phyloP scores from a whole-genome alignment of 2,113 vertebrate species.

The Bufo bufo region DNA sequence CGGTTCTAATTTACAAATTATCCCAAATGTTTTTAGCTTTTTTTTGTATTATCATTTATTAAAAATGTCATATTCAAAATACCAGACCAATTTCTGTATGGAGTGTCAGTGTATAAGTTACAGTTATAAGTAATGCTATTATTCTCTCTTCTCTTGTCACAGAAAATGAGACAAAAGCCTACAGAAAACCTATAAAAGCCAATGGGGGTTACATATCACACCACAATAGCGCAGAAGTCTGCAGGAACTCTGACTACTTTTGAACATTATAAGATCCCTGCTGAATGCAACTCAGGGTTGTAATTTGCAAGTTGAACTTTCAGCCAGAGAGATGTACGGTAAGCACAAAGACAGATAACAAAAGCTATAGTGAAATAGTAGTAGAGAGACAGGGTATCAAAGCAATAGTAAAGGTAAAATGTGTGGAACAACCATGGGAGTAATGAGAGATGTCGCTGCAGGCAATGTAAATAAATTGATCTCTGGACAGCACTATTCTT shows the following conservation, averaged over 20 bases:
- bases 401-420: slow-evolving; percentile 3
- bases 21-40: too few species aligned
- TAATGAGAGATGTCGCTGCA: neutral
- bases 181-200: slow-evolving; percentile 3
- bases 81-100: neutral
- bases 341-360: slow-evolving; percentile 5
- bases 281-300: slow-evolving; percentile 20
- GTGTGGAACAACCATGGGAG: neutral
- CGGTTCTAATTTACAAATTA: too few species aligned
- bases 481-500: neutral
- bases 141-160: neutral
- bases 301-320: slow-evolving; percentile 53
- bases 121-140: neutral
- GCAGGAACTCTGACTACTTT: neutral
- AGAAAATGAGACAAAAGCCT: slow-evolving; percentile 12
- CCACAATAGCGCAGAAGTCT: neutral
- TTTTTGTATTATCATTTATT: too few species aligned
- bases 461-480: neutral
- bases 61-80: neutral
- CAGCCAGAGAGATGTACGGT: neutral
- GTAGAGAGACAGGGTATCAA: slow-evolving; percentile 12
- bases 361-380: neutral
- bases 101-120: neutral
- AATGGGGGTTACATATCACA: slow-evolving; percentile 5
- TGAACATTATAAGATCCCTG: slow-evolving; percentile 26